Evolutionary conservation across 2,113 vertebrate genomes (phyloP).

Genomic region (Cyanocitta stelleri): DNA sequence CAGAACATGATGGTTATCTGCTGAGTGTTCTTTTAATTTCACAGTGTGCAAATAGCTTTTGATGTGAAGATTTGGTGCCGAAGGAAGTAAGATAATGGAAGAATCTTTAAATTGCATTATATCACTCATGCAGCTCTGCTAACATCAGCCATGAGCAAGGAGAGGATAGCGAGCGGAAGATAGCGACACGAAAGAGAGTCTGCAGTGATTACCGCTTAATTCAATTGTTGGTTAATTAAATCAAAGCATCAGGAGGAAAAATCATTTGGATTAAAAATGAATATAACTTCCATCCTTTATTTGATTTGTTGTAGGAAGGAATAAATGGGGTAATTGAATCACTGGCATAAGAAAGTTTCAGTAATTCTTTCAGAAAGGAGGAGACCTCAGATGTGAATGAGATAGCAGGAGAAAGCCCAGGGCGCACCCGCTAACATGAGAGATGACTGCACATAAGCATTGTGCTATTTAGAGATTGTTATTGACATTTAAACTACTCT

Average conservation of each 20-base stretch:
- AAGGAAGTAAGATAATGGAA: constrained; percentile 1
- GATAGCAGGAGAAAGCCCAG: not conserved
- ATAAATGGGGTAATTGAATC: constrained; percentile 46
- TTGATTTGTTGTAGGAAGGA: constrained; percentile 57
- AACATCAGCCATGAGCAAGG: not conserved
- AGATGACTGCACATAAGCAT: not conserved
- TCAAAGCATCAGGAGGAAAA: constrained; percentile 45
- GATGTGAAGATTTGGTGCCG: constrained; percentile 3
- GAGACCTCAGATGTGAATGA: constrained; percentile 9
- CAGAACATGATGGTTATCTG: not conserved
- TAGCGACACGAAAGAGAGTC: not conserved
- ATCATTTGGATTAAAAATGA: constrained; percentile 56
- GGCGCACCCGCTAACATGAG: not conserved
- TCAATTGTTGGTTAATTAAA: constrained; percentile 59
- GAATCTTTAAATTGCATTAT: constrained; percentile 32
- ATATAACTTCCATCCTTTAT: constrained; percentile 46
- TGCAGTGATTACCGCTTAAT: constrained; percentile 15
- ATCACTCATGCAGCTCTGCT: not conserved
- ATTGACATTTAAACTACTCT: constrained; percentile 25
- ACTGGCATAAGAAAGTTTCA: constrained; percentile 5
- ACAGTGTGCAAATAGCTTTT: constrained; percentile 27
- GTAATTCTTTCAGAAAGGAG: constrained; percentile 30
- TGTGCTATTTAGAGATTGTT: not conserved
- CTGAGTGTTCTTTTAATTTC: constrained; percentile 45
- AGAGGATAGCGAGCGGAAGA: not conserved